Conservation (phyloP, 1,140 invertebrate species). For the Trichonephila clavipes region DNA sequence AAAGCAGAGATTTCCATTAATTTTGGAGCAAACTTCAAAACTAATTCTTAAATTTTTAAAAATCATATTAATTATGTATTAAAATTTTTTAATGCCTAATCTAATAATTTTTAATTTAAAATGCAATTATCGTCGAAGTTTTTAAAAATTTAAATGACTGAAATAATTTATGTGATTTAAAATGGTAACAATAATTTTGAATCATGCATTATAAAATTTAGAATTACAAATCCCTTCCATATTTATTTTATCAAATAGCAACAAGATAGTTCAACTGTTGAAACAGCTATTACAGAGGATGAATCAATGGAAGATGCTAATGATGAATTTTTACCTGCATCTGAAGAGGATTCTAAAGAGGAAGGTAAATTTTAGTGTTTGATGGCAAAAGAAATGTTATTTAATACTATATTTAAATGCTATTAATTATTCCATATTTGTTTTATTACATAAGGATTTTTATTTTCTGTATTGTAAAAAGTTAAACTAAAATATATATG, state of each 20-base stretch:
- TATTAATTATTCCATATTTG: too few species aligned
- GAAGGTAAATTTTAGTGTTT: conserved; percentile 22
- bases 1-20: too few species aligned
- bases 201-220: not conserved
- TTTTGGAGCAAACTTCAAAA: too few species aligned
- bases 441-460: too few species aligned
- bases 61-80: not conserved
- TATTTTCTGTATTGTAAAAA: too few species aligned
- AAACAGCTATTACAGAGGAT: conserved; percentile 72
- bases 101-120: too few species aligned
- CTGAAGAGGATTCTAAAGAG: conserved; percentile 70
- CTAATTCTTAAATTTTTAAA: not conserved
- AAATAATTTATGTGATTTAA: too few species aligned
- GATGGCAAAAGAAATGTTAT: not conserved
- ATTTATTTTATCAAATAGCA: conserved; percentile 4
- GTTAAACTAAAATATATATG: too few species aligned
- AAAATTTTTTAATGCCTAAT: too few species aligned
- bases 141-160: too few species aligned
- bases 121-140: too few species aligned
- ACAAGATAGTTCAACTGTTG: conserved; percentile 61
- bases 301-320: conserved; percentile 78
- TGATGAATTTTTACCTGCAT: conserved; percentile 77
- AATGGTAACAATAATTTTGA: not conserved
- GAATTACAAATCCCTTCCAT: not conserved
- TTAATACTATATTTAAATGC: too few species aligned